Base-by-base conservation (phyloP, 2,888 invertebrate species). In the Andrena bucephala region DNA sequence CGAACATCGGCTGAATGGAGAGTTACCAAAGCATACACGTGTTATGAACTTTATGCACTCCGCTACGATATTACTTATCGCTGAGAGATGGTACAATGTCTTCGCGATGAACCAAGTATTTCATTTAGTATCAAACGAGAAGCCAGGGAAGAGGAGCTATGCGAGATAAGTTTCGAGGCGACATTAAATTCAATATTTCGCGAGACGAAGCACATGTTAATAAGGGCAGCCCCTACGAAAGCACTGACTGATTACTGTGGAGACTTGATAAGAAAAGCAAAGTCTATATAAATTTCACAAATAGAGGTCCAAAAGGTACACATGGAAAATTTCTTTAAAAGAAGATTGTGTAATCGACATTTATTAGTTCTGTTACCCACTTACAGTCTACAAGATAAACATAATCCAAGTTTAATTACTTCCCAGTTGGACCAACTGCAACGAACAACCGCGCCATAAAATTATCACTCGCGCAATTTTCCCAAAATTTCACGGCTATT, bases 1-100 rank as follows among this genome's bases (percentile, higher is more conserved):
- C 66, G 42, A 78, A 42, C 80, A 27, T 63, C 48, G 79, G 31
- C 54, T 72, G 79, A 79, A 78, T 67, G 48, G 60, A 54, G 71
- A 71, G 80, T 79, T 80, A 71, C 72, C 80, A 79, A 72, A 81
- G 80, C 80, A 63, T 79, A 68, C 42, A 50, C 66, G 52, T 33
- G 67, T 72, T 79, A 81, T 65, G 80, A 81, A 80, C 80, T 81
- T 79, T 67, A 72, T 57, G 16, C 72, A 60, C 48, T n/a, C 13
- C 33, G 42, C 29, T 27, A 57, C 54, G 67, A 81, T 81, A 73
- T 81, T 79, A 63, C 63, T 68, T 62, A 54, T 68, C 50, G 36
- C 54, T 27, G 27, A n/a, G 62, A 42, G 57, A 81, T 72, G 67
- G 81, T 72, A 65, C 48, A 42, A 68, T 36, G 48, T 31, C 20